Percentiles rank a stretch among this genome's conserved stretches.
Conservation (phyloP, 2,888 invertebrate species). For the Andricus curvator region DNA sequence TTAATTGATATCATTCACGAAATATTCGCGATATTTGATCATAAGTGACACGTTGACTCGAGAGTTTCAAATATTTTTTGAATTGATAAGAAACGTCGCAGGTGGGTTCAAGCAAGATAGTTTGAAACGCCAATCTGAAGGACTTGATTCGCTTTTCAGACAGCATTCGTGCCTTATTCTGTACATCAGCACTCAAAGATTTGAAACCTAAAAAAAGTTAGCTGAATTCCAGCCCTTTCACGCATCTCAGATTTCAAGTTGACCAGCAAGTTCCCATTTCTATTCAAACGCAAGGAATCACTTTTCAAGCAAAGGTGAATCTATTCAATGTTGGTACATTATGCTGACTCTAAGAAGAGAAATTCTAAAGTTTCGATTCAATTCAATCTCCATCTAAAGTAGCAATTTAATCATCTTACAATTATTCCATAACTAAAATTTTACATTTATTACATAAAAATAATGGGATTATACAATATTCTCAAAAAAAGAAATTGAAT, state of each 20-base stretch:
- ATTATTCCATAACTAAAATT: background rate
- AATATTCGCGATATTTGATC: background rate
- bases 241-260: background rate
- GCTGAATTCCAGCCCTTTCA: slow-evolving; percentile 15
- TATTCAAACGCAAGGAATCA: slow-evolving; percentile 10
- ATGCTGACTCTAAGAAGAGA: slow-evolving; percentile 1
- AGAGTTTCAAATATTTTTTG: background rate
- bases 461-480: background rate
- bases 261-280: slow-evolving; percentile 11
- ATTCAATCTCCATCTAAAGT: slow-evolving; percentile 20
- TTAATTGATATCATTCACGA: background rate
- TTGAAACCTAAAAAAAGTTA: background rate
- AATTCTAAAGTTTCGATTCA: slow-evolving; percentile 23
- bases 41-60: background rate
- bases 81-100: background rate
- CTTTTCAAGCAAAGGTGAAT: background rate
- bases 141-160: background rate
- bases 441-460: background rate
- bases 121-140: background rate
- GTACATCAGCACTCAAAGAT: background rate
- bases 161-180: background rate
- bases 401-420: background rate
- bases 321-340: slow-evolving; percentile 1
- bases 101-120: background rate
- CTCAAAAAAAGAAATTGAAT: background rate